A percentile compares a stretch with the other conserved stretches of the same genome.
Evolutionary conservation across 2,113 vertebrate genomes (phyloP).

Genomic region (Malurus melanocephalus): DNA sequence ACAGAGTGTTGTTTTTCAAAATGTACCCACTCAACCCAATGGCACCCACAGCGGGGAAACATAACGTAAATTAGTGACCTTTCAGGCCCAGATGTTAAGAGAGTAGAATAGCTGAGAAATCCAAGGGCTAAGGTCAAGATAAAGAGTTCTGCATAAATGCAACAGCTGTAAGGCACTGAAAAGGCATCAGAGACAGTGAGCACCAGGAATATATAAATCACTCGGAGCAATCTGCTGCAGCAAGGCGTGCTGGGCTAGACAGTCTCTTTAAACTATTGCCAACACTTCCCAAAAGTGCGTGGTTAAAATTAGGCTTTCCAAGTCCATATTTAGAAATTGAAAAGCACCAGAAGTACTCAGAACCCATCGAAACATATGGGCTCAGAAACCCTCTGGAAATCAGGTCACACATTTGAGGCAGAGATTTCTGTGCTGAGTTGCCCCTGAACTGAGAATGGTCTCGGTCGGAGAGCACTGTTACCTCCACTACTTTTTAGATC

Average conservation of each 20-base stretch:
- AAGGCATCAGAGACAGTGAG: slow-evolving; percentile 40
- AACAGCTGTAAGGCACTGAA: slow-evolving; percentile 42
- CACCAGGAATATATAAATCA: slow-evolving; percentile 52
- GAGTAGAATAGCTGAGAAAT: slow-evolving; percentile 53
- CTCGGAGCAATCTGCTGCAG: slow-evolving; percentile 22
- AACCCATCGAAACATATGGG: slow-evolving; percentile 18
- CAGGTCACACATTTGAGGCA: background rate
- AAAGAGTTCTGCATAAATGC: slow-evolving; percentile 57
- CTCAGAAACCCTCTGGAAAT: slow-evolving; percentile 9
- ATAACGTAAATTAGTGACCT: slow-evolving; percentile 61
- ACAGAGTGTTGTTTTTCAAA: slow-evolving; percentile 59
- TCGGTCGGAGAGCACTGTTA: background rate
- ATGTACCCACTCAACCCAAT: slow-evolving; percentile 43
- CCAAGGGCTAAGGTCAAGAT: slow-evolving; percentile 56
- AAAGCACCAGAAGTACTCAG: slow-evolving; percentile 42
- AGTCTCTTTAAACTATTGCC: slow-evolving; percentile 57
- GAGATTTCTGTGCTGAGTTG: background rate
- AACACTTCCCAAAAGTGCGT: slow-evolving; percentile 45
- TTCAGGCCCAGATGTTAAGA: slow-evolving; percentile 60
- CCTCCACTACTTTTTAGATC: background rate
- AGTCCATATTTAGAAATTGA: slow-evolving; percentile 40
- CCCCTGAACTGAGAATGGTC: background rate
- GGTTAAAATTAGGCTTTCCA: slow-evolving; percentile 56
- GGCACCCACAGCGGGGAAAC: slow-evolving; percentile 46
- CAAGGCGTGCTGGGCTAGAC: slow-evolving; percentile 44